phyloP scores from a whole-genome alignment of 2,888 invertebrate genomes.

The Meiosimyza decipiens region DNA sequence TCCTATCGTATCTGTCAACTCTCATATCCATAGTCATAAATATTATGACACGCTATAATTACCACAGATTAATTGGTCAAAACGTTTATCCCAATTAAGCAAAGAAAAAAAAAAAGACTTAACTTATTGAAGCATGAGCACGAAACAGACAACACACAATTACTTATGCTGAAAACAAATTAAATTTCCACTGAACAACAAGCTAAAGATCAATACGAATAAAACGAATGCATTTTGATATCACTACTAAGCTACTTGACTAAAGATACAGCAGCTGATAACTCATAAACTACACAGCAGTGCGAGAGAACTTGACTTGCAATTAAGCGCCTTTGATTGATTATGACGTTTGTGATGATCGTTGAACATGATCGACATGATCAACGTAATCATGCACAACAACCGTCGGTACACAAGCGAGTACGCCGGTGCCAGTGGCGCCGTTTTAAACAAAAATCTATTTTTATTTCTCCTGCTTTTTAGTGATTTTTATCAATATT shows the following conservation, averaged over 20 bases:
- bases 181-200: background rate
- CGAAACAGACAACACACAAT: slow-evolving; percentile 8
- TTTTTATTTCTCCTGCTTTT: background rate
- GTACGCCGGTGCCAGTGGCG: slow-evolving; percentile 1
- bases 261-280: slow-evolving; percentile 8
- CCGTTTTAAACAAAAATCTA: background rate
- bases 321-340: slow-evolving; percentile 31
- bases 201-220: background rate
- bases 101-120: background rate
- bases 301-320: background rate
- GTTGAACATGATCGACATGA: background rate
- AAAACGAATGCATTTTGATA: background rate
- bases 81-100: slow-evolving; percentile 5
- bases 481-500: slow-evolving; percentile 16
- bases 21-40: background rate
- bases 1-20: too few relatives aligned
- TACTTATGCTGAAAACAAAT: background rate
- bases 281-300: background rate
- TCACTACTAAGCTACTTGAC: background rate
- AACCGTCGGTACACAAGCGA: background rate
- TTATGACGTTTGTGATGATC: slow-evolving; percentile 19
- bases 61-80: slow-evolving; percentile 27
- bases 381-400: background rate
- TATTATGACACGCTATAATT: slow-evolving; percentile 23
- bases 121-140: too few relatives aligned